phyloP scores from a whole-genome alignment of 2,888 invertebrate species.

The Eupithecia subfuscata region DNA sequence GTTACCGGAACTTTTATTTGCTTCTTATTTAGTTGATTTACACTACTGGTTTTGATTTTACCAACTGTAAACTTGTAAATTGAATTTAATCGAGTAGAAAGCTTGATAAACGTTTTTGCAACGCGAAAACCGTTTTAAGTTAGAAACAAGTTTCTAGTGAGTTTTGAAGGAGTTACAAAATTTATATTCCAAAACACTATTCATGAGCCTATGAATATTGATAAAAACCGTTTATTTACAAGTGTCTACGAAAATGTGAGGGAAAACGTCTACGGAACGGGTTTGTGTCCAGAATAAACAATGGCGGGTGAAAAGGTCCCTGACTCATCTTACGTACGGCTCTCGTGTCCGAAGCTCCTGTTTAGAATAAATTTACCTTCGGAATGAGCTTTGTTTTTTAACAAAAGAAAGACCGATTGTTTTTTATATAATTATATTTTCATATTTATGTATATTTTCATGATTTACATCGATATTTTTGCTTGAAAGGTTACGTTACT shows the following conservation, averaged over 20 bases:
- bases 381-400: slow-evolving; percentile 61
- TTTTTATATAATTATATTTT: no score
- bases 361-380: slow-evolving; percentile 76
- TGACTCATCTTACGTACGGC: slow-evolving; percentile 73
- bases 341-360: slow-evolving; percentile 65
- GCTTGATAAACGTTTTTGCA: slow-evolving; percentile 13
- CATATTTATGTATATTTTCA: no score
- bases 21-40: slow-evolving; percentile 29
- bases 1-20: slow-evolving; percentile 47
- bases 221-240: slow-evolving; percentile 52
- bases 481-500: slow-evolving; percentile 23
- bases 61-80: neutral
- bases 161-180: slow-evolving; percentile 45
- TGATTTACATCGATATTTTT: slow-evolving; percentile 32
- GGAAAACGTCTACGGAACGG: slow-evolving; percentile 67
- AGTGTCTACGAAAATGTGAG: slow-evolving; percentile 61
- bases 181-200: slow-evolving; percentile 52
- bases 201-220: slow-evolving; percentile 66
- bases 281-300: slow-evolving; percentile 75
- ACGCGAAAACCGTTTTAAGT: slow-evolving; percentile 5
- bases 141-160: slow-evolving; percentile 47
- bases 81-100: slow-evolving; percentile 24
- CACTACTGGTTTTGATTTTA: slow-evolving; percentile 3
- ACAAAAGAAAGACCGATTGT: slow-evolving; percentile 53
- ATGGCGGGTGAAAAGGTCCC: slow-evolving; percentile 76